phyloP scores from a whole-genome alignment of 1,140 invertebrate species.

The Aricia agestis region DNA sequence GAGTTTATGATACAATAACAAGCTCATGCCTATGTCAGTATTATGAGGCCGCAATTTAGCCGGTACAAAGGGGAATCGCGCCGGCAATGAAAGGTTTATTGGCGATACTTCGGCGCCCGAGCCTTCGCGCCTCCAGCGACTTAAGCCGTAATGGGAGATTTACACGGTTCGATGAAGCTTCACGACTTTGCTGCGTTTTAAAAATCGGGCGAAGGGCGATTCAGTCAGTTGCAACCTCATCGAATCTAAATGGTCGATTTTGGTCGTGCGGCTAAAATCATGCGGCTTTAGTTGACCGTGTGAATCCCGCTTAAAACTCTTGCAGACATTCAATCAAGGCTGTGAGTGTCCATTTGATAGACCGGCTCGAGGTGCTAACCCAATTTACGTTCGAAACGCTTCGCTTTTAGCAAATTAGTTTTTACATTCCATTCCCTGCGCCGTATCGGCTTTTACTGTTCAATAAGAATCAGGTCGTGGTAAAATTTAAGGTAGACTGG shows the following conservation, averaged over 20 bases:
- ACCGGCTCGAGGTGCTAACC: constrained; percentile 35
- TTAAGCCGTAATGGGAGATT: not conserved
- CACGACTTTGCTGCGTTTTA: too few relatives aligned
- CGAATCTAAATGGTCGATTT: not conserved
- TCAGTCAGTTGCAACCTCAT: too few relatives aligned
- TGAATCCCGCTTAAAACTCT: constrained; percentile 60
- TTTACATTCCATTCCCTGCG: constrained; percentile 23
- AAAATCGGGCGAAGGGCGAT: too few relatives aligned
- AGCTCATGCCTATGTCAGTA: constrained; percentile 16
- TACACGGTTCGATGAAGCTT: too few relatives aligned
- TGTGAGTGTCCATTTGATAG: constrained; percentile 46
- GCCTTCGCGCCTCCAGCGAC: constrained; percentile 39
- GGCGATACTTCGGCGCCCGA: constrained; percentile 37
- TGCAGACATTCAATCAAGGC: constrained; percentile 58
- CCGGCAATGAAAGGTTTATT: constrained; percentile 57
- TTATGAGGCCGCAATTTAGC: constrained; percentile 21
- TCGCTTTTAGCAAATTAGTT: constrained; percentile 33
- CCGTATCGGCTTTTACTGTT: constrained; percentile 30
- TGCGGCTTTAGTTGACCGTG: constrained; percentile 5
- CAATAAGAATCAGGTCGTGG: constrained; percentile 6
- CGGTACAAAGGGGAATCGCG: constrained; percentile 28
- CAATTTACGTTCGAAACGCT: constrained; percentile 38
- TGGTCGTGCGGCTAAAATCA: too few relatives aligned
- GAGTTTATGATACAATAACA: constrained; percentile 20
- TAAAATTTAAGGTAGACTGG: not conserved